These are phyloP conservation scores for Pachypeltis micranthus DNA, from an alignment of 1,140 invertebrate genomes.

Conservation along the genomic window DNA sequence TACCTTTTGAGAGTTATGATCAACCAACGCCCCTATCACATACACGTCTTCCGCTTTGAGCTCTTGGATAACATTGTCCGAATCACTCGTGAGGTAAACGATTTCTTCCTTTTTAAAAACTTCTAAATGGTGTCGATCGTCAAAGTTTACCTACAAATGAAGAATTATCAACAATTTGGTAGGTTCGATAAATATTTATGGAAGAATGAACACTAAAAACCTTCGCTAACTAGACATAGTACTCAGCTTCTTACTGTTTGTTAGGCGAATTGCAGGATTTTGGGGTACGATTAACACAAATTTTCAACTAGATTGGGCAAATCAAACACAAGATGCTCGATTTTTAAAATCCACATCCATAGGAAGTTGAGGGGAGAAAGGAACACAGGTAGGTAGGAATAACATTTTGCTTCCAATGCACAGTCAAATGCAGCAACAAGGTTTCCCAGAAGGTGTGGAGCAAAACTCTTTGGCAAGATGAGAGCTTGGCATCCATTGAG, in stretches of 20 bases:
- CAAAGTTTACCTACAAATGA: conserved; percentile 22
- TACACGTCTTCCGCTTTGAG: conserved; percentile 72
- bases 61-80: conserved; percentile 68
- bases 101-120: conserved; percentile 53
- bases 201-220: neutral
- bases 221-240: neutral
- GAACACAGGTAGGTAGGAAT: no score
- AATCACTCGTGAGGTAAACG: conserved; percentile 90
- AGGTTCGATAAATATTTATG: neutral
- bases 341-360: no score
- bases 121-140: conserved; percentile 23
- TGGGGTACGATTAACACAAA: no score
- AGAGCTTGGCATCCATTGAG: no score
- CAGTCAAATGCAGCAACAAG: no score
- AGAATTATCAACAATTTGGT: neutral
- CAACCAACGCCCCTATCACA: conserved; percentile 92
- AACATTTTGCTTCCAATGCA: no score
- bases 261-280: no score
- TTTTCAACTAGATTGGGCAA: no score
- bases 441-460: no score
- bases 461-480: no score
- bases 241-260: conserved; percentile 16
- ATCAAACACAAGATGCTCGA: no score
- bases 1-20: conserved; percentile 92
- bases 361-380: no score